phyloP scores from a whole-genome alignment of 2,888 invertebrate genomes.

The Serrognathus titanus region DNA sequence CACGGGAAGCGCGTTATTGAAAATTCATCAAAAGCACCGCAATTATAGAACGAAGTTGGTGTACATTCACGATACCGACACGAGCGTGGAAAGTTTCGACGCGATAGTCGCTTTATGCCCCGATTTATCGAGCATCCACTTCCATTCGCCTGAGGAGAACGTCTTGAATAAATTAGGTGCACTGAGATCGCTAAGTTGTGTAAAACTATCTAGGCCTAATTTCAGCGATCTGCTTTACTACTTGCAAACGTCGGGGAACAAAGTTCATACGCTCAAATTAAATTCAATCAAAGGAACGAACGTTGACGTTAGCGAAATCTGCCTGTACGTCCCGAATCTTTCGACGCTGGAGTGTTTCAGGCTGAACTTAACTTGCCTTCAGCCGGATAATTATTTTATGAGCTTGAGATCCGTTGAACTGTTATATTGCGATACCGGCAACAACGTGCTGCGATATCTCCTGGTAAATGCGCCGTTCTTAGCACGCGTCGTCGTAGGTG shows the following conservation, averaged over 20 bases:
- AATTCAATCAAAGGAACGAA: constrained; percentile 34
- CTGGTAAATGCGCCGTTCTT: constrained; percentile 60
- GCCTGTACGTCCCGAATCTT: constrained; percentile 50
- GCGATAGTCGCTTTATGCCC: constrained; percentile 62
- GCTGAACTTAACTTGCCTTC: constrained; percentile 59
- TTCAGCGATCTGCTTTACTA: constrained; percentile 58
- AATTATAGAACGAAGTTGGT: constrained; percentile 62
- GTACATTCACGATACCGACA: constrained; percentile 64
- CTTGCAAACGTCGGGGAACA: constrained; percentile 49
- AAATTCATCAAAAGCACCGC: constrained; percentile 55
- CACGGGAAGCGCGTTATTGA: constrained; percentile 61
- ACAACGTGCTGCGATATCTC: constrained; percentile 57
- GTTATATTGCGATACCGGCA: constrained; percentile 60
- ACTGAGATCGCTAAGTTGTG: constrained; percentile 52
- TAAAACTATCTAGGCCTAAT: constrained; percentile 62
- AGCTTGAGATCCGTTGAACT: constrained; percentile 63
- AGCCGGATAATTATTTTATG: constrained; percentile 57
- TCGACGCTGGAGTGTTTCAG: constrained; percentile 64
- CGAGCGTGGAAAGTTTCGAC: constrained; percentile 57
- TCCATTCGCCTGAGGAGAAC: constrained; percentile 60
- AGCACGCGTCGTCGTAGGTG: constrained; percentile 62
- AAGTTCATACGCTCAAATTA: constrained; percentile 38
- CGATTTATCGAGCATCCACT: constrained; percentile 60
- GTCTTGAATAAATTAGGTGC: constrained; percentile 54
- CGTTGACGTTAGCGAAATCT: constrained; percentile 39